These are phyloP conservation scores for Brachionus manjavacas DNA, from an alignment of 1,140 invertebrate genomes.

Conservation along the genomic window DNA sequence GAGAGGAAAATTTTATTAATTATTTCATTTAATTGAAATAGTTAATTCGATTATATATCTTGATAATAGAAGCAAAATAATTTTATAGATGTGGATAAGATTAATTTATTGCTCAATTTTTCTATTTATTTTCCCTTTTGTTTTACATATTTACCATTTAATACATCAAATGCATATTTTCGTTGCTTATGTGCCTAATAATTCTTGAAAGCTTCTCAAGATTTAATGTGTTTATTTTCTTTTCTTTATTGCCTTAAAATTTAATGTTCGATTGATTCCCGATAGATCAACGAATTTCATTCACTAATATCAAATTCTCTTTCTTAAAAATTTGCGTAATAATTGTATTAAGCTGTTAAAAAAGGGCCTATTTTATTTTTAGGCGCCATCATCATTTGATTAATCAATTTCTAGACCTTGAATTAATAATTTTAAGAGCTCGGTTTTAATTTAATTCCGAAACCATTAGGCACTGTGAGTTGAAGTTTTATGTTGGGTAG, in stretches of 20 bases:
- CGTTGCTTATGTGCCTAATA: neutral
- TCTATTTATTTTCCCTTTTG: neutral
- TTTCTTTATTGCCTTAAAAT: neutral
- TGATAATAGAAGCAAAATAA: neutral
- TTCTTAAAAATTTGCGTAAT: neutral
- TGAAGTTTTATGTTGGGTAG: neutral
- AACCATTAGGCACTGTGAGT: neutral
- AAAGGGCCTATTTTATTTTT: neutral
- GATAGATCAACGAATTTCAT: neutral
- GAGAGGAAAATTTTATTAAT: neutral
- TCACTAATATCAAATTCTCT: neutral
- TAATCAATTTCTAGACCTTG: neutral
- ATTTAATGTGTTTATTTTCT: constrained; percentile 1
- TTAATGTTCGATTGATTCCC: neutral
- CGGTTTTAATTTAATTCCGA: neutral
- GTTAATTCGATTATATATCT: neutral
- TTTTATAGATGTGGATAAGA: neutral
- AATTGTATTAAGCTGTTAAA: neutral
- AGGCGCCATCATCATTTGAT: neutral
- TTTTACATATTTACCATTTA: neutral
- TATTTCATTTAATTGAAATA: neutral
- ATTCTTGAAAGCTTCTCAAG: neutral
- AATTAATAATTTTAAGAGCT: neutral
- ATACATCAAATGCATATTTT: neutral
- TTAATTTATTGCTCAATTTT: neutral